A percentile compares a stretch with the other conserved stretches of the same genome.
Evolutionary conservation across 2,113 vertebrate species (phyloP).

Genomic region (Saiga tatarica): DNA sequence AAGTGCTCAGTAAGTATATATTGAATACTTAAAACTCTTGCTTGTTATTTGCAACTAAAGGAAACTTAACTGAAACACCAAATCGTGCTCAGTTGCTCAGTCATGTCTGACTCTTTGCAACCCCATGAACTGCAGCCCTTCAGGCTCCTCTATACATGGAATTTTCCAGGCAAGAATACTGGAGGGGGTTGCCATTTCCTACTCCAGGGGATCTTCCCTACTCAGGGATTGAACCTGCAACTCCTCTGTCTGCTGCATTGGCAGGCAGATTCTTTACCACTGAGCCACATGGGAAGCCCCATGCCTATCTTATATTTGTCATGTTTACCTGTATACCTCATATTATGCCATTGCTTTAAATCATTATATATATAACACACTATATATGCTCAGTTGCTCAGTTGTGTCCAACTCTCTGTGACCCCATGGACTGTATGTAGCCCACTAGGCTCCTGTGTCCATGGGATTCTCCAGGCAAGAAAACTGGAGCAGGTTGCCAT

Average conservation of each 20-base stretch:
- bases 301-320: background rate
- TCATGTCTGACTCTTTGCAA: background rate
- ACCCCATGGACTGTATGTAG: background rate
- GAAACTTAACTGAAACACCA: background rate
- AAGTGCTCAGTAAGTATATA: slow-evolving; percentile 10
- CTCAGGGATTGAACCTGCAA: background rate
- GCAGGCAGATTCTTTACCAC: background rate
- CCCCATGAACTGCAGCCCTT: background rate
- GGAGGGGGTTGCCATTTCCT: background rate
- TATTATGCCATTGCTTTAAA: background rate
- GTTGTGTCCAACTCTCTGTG: background rate
- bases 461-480: background rate
- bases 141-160: background rate
- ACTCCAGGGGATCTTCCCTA: background rate
- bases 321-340: background rate
- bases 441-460: background rate
- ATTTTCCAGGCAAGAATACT: background rate
- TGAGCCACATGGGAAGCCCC: background rate
- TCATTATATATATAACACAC: background rate
- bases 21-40: background rate
- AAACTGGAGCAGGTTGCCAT: background rate
- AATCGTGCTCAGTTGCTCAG: background rate
- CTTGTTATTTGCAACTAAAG: slow-evolving; percentile 1
- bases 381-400: background rate
- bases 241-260: background rate